A percentile compares a stretch with the other conserved stretches of the same genome.
Conservation (phyloP, 2,797 vertebrate genomes). For the Channa striata region DNA sequence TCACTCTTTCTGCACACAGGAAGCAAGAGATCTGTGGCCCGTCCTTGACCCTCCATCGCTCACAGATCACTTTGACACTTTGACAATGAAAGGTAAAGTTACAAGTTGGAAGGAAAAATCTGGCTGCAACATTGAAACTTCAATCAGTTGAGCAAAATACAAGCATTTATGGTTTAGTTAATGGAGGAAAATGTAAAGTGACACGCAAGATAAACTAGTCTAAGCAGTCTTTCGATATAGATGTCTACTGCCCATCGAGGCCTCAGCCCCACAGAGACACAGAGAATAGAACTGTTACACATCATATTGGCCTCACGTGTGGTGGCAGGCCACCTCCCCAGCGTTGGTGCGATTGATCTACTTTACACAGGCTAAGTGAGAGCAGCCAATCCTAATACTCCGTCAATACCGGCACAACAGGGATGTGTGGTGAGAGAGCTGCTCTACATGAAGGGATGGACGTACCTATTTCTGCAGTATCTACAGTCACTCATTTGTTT, state of each 20-base stretch:
- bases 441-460: constrained; percentile 19
- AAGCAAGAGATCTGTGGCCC: constrained; percentile 39
- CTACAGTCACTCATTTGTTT: constrained; percentile 43
- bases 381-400: constrained; percentile 39
- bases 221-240: constrained; percentile 55
- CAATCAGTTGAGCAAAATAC: too few species aligned
- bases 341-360: constrained; percentile 54
- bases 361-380: constrained; percentile 50
- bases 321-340: constrained; percentile 8
- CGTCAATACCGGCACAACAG: constrained; percentile 51
- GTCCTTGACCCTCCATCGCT: constrained; percentile 63
- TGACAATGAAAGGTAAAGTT: constrained; percentile 17
- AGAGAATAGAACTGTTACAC: constrained; percentile 61
- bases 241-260: constrained; percentile 57
- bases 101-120: constrained; percentile 11
- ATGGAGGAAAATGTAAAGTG: too few species aligned
- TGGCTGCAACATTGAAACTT: background rate
- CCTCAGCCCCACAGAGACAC: constrained; percentile 53
- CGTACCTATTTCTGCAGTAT: constrained; percentile 40
- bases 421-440: constrained; percentile 31
- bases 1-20: constrained; percentile 24
- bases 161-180: too few species aligned
- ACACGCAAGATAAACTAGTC: constrained; percentile 16
- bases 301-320: constrained; percentile 30
- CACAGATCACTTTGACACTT: constrained; percentile 9